Base-by-base conservation (phyloP, 1,140 invertebrate genomes). In the Delia radicum region DNA sequence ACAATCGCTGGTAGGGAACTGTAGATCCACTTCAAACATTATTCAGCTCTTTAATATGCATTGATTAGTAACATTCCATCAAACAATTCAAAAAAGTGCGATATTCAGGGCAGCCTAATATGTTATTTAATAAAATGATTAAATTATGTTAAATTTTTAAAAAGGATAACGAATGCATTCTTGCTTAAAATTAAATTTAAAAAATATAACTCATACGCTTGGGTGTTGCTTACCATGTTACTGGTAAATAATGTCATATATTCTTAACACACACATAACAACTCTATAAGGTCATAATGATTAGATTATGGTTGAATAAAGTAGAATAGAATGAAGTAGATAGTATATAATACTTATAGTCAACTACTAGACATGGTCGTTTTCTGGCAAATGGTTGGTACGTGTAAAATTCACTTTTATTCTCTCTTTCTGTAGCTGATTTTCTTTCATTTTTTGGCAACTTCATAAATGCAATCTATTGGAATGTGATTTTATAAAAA, bases 401-500 rank as follows among this genome's bases (percentile, higher is more conserved):
- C 65, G 65, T 69, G 65, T 69, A 69, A 69, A 69, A 69, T 69
- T 69, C 29, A 18, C 65, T 69, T 69, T 18, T 15, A 31, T 31
- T 10, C 24, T 5, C 63, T 67, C 7, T 31, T 67, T 28, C 28
- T 15, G 6, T 37, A 10, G 48, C 8, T 21, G 8, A 3, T 18
- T 69, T 69, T 69, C 24, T 10, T 42, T 15, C 37, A 10, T 31
- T 18, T 63, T 69, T 69, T 33, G 65, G 65, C 65, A 69, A 69
- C 65, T 69, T 69, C 13, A 69, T 69, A 69, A 69, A 69, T 69
- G 65, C 65, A 69, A 69, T 69, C 65, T 69, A 69, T 69, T 69
- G 65, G 65, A 69, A 69, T 69, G 65, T 69, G 65, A 69, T 69
- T 69, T 69, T 69, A 69, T 69, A 33, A 69, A n/a, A 69, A 69